Percentiles rank a stretch among this genome's conserved stretches.
phyloP scores from a whole-genome alignment of 1,140 invertebrate species.

The Ostrea denselamellosa region DNA sequence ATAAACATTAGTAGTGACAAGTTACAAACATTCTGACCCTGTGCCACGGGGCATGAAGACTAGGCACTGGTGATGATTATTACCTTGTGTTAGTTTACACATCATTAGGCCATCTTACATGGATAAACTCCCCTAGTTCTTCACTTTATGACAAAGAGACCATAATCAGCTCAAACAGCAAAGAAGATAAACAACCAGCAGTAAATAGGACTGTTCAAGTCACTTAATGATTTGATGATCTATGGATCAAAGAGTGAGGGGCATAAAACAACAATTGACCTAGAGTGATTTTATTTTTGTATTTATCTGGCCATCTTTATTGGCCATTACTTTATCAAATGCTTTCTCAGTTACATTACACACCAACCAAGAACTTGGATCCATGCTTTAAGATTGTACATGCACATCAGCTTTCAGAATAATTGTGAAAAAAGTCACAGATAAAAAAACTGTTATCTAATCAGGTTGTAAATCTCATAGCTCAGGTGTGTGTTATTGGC shows the following conservation, averaged over 20 bases:
- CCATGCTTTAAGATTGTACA: background rate
- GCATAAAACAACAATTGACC: background rate
- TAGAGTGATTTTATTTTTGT: background rate
- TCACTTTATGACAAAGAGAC: conserved; percentile 17
- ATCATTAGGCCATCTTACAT: conserved; percentile 11
- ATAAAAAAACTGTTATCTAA: conserved; percentile 27
- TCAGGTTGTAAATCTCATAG: conserved; percentile 15
- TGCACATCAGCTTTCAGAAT: background rate
- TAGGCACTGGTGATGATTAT: conserved; percentile 4
- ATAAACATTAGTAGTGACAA: conserved; percentile 6
- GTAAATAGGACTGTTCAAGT: background rate
- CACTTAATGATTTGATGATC: background rate
- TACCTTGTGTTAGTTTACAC: conserved; percentile 27
- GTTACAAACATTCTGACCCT: conserved; percentile 18
- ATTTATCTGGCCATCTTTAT: conserved; percentile 1
- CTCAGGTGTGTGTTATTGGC: conserved; percentile 34
- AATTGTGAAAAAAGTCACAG: background rate
- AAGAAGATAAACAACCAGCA: conserved; percentile 11
- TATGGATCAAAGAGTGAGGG: background rate
- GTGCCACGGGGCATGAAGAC: background rate
- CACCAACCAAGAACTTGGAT: background rate
- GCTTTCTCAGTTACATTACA: background rate
- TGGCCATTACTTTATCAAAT: background rate
- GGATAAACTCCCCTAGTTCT: conserved; percentile 23
- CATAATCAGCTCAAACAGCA: conserved; percentile 16